Conservation (phyloP, 2,888 invertebrate genomes). For the Tipula lateralis region DNA sequence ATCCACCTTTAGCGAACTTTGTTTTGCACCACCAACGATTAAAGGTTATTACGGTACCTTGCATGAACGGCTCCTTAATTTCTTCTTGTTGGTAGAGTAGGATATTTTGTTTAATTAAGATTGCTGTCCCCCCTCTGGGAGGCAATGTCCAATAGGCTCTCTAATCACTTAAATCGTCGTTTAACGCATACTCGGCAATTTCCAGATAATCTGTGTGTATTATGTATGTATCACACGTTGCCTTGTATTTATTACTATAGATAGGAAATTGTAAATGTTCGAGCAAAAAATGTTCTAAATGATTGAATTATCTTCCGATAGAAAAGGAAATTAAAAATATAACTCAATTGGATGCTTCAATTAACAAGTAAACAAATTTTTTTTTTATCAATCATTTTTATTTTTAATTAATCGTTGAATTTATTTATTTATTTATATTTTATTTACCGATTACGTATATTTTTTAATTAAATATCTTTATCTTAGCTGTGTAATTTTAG, state of each 20-base stretch:
- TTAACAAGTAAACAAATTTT: background rate
- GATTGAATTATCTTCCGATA: background rate
- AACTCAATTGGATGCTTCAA: background rate
- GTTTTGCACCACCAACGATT: too few species aligned
- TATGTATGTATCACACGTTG: background rate
- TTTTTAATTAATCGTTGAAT: background rate
- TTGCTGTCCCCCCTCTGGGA: too few species aligned
- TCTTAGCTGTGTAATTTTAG: background rate
- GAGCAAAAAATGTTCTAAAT: background rate
- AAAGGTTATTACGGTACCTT: too few species aligned
- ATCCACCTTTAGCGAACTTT: too few species aligned
- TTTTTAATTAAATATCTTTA: conserved; percentile 24
- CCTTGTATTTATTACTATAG: background rate
- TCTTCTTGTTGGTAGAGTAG: too few species aligned
- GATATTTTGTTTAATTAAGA: too few species aligned
- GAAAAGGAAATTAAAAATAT: background rate
- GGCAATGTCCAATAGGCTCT: too few species aligned
- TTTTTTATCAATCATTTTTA: background rate
- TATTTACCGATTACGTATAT: background rate
- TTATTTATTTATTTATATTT: background rate
- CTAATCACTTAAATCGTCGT: too few species aligned
- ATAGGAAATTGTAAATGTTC: background rate
- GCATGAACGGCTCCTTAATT: too few species aligned
- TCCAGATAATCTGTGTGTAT: too few species aligned
- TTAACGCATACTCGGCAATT: too few species aligned